phyloP scores from a whole-genome alignment of 2,113 vertebrate genomes.

The Salvelinus alpinus region DNA sequence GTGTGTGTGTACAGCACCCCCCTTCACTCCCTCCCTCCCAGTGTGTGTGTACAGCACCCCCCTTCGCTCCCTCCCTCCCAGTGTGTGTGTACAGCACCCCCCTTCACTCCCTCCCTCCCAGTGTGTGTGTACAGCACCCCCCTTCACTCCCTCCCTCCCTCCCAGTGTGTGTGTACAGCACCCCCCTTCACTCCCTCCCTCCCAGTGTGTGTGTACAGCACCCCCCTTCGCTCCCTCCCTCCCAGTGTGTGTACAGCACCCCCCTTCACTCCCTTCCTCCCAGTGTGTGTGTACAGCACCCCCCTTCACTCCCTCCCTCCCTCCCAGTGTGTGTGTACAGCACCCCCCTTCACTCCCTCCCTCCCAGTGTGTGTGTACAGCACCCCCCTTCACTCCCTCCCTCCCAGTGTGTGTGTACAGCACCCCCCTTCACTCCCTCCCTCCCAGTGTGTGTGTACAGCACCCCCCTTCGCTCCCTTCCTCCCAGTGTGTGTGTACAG shows the following conservation, averaged over 20 bases:
- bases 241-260: neutral
- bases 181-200: neutral
- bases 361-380: neutral
- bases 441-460: neutral
- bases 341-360: neutral
- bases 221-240: neutral
- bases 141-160: neutral
- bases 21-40: too few species aligned
- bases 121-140: neutral
- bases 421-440: neutral
- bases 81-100: neutral
- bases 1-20: too few species aligned
- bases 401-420: neutral
- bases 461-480: neutral
- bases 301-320: neutral
- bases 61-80: neutral
- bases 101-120: neutral
- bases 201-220: neutral
- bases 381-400: neutral
- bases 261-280: neutral
- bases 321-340: neutral
- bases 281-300: neutral
- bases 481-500: neutral
- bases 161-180: neutral
- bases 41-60: neutral